phyloP scores from a whole-genome alignment of 2,113 vertebrate species.

The Anguilla japonica region DNA sequence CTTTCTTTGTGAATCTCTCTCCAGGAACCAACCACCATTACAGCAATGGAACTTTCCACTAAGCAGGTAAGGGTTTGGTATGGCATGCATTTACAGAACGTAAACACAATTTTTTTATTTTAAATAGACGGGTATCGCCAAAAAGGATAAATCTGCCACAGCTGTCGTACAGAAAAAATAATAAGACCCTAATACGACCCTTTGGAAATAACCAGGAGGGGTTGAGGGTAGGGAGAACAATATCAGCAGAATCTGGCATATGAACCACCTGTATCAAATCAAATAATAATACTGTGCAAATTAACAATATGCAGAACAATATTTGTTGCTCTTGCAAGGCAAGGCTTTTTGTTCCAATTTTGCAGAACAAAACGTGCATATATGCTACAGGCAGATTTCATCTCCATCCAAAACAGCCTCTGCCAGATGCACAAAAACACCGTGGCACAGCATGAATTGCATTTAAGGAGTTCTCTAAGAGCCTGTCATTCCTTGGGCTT shows the following conservation, averaged over 20 bases:
- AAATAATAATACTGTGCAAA: neutral
- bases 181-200: neutral
- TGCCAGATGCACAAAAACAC: neutral
- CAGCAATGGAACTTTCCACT: slow-evolving; percentile 93
- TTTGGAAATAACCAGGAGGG: neutral
- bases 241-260: neutral
- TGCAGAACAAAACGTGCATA: slow-evolving; percentile 50
- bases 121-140: neutral
- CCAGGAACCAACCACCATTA: slow-evolving; percentile 89
- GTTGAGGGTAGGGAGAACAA: neutral
- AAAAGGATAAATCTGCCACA: neutral
- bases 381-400: slow-evolving; percentile 46
- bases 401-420: neutral
- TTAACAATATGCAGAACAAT: neutral
- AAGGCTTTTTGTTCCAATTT: neutral
- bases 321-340: neutral
- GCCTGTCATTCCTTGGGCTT: neutral
- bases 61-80: slow-evolving; percentile 81
- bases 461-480: neutral
- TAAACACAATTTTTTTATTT: neutral
- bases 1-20: slow-evolving; percentile 31
- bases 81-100: neutral
- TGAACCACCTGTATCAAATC: neutral
- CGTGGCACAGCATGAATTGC: neutral
- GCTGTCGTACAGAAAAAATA: neutral